Evolutionary conservation across 2,797 vertebrate species (phyloP), one percentile per base, ranked within the genome.

Genomic region (Microctenopoma steveboyesi): DNA sequence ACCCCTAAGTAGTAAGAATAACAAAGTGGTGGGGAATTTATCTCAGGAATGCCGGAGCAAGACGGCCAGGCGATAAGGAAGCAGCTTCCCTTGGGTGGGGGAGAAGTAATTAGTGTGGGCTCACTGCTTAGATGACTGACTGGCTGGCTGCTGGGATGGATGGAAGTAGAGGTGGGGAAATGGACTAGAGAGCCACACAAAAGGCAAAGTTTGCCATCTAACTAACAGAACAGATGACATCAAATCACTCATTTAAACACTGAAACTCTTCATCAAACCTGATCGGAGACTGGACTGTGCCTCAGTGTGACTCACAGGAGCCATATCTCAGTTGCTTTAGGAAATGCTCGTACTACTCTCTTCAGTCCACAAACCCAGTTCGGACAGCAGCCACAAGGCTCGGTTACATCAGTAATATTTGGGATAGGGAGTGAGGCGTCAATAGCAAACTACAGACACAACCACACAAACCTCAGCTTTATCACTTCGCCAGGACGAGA

Each of bases 21-120:
- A 91, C 92, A 92, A 91, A 92, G 88, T 90, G 89, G 81, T 61
- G 75, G 86, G 33, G 83, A 91, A 90, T 91, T 92, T 91, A 93
- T 92, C 91, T 93, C 69, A 90, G 91, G 93, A 93, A 93, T 93
- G 91, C 81, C 60, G 84, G 86, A 89, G 86, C 87, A 88, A 89
- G 89, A 92, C 86, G 88, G 85, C 66, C 74, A 4, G 64, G 78
- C 86, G 92, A 93, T 92, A 94, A 92, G 88, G 84, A 85, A 87
- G 89, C 85, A 78, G 83, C 85, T 89, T 91, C 82, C 86, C 78
- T 68, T 84, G 87, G 88, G 90, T 86, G 89, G 88, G 87, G 89
- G 86, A 84, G 88, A 86, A 81, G 88, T 90, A 91, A 92, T 91
- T 91, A 90, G 86, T 85, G 73, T 70, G 77, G 81, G 81, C 82